A percentile compares a stretch with the other conserved stretches of the same genome.
Evolutionary conservation across 2,888 invertebrate species (phyloP).

Genomic region (Mimachlamys varia): DNA sequence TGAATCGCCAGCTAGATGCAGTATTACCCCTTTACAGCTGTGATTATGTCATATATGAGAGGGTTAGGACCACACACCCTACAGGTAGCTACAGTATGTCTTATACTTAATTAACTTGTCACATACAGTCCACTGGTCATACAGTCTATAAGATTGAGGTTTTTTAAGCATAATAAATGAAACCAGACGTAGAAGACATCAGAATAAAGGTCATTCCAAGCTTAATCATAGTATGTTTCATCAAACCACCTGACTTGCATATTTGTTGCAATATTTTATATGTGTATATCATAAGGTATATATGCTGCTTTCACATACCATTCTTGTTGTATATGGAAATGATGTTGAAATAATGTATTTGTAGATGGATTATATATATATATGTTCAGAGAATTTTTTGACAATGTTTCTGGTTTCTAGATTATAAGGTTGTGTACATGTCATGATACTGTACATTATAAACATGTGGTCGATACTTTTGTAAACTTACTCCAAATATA

Average conservation of each 20-base stretch:
- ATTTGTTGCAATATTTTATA: background rate
- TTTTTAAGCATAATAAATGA: background rate
- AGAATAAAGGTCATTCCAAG: background rate
- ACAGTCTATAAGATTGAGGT: background rate
- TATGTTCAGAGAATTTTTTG: background rate
- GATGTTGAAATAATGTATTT: constrained; percentile 25
- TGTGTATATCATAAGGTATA: background rate
- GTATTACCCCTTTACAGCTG: no score
- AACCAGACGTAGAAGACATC: background rate
- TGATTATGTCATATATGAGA: no score
- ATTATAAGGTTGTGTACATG: constrained; percentile 32
- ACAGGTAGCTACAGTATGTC: no score
- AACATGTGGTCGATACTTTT: background rate
- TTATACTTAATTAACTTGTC: background rate
- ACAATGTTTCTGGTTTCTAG: constrained; percentile 8
- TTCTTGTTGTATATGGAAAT: constrained; percentile 16
- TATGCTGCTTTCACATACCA: background rate
- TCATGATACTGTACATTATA: constrained; percentile 13
- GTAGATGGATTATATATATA: constrained; percentile 31
- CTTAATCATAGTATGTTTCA: background rate
- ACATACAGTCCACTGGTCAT: background rate
- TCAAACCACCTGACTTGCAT: background rate
- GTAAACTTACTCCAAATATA: background rate
- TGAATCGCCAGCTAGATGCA: no score
- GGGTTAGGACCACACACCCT: no score